These are phyloP conservation scores for Bombus consobrinus DNA, from an alignment of 1,140 invertebrate species.

Conservation along the genomic window DNA sequence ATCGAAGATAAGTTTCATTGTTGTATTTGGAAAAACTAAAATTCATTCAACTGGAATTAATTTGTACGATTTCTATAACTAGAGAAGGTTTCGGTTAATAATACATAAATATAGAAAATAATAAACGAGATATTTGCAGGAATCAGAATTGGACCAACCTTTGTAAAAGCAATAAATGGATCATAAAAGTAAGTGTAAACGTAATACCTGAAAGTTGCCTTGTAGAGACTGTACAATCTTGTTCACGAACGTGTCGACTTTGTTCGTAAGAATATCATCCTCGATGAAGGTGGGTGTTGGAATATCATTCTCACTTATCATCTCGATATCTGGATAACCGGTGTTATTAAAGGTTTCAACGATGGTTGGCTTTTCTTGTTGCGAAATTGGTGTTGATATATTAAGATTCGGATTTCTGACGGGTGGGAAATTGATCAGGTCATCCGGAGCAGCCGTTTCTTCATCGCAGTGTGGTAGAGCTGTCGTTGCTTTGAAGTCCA, in stretches of 20 bases:
- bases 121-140: no score
- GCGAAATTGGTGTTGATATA: conserved; percentile 82
- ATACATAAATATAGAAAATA: no score
- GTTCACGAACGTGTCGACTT: conserved; percentile 91
- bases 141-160: no score
- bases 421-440: conserved; percentile 91
- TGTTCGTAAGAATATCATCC: conserved; percentile 89
- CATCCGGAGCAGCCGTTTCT: conserved; percentile 86
- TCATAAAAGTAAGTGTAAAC: neutral
- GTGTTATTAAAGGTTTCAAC: conserved; percentile 84
- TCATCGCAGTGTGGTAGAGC: conserved; percentile 70
- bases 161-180: no score
- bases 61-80: no score
- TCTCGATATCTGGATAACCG: conserved; percentile 81
- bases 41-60: no score
- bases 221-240: conserved; percentile 92
- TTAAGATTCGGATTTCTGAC: conserved; percentile 92
- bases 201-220: conserved; percentile 87
- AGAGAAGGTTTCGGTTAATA: no score
- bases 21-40: no score
- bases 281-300: conserved; percentile 89
- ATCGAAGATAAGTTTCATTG: no score
- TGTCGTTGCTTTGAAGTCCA: conserved; percentile 55
- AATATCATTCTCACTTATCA: conserved; percentile 85
- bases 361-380: conserved; percentile 80